phyloP scores from a whole-genome alignment of 2,113 vertebrate species.

The Martes martes region DNA sequence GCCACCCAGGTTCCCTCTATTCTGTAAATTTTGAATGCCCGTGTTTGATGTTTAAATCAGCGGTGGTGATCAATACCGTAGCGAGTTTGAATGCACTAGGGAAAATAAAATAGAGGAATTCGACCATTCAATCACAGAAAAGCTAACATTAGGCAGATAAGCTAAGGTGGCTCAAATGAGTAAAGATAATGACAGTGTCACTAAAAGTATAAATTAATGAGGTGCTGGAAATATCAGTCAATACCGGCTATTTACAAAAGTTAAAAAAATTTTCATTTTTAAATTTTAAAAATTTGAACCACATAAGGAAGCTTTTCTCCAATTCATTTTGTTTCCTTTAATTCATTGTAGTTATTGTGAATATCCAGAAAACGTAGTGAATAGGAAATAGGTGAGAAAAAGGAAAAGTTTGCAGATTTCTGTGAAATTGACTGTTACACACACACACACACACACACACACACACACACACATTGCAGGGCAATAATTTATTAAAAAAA shows the following conservation, averaged over 20 bases:
- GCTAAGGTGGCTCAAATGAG: not conserved
- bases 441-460: not conserved
- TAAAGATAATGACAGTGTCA: not conserved
- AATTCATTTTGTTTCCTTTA: not conserved
- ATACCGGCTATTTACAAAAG: not conserved
- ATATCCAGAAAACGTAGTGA: not conserved
- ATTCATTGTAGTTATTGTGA: not conserved
- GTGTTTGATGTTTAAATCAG: not conserved
- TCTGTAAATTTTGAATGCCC: not conserved
- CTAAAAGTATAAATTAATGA: not conserved
- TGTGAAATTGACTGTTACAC: not conserved
- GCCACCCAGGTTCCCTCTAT: too few species aligned
- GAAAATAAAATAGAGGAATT: not conserved
- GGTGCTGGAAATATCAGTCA: not conserved
- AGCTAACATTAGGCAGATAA: not conserved
- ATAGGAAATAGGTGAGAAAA: not conserved
- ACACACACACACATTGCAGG: not conserved
- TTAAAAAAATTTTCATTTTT: not conserved
- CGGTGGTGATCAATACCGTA: not conserved
- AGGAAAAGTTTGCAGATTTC: not conserved
- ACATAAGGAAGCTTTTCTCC: not conserved
- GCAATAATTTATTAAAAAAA: not conserved
- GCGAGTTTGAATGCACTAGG: not conserved
- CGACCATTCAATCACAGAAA: not conserved
- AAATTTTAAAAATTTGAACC: not conserved